Base-by-base conservation (phyloP, 2,113 vertebrate species). In the Strix aluco region DNA sequence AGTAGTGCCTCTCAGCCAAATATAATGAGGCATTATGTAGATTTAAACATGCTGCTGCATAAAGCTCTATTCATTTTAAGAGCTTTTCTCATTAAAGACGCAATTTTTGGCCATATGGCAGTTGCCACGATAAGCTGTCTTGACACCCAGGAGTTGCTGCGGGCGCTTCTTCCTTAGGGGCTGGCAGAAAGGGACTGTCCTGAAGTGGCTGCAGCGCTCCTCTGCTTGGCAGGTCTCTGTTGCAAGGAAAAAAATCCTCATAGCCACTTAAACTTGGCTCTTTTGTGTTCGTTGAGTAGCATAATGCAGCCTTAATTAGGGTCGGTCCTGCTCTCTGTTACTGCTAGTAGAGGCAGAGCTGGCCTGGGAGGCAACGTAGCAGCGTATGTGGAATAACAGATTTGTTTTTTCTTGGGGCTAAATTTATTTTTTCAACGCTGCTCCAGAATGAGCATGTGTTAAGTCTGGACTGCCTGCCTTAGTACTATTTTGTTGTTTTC, bases 21-120 rank as follows among this genome's bases (percentile, higher is more conserved):
- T n/a, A 70, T 44, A 86, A 81, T 30, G 57, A 92, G 83, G 65
- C 80, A 90, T 94, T 86, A 47, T 61, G 83, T 78, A 81, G 90
- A 91, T 81, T 92, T 91, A 94, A 96, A 86, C 57, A 13, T 72
- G 75, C 85, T 92, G 90, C 73, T 91, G 36, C 54, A 67, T 87
- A 65, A 72, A 72, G 36, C 52, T 83, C 54, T 44, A 1, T 69
- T 95, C 19, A 44, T 74, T 88, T 83, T 23, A 32, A 81, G 59
- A 80, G 38, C 26, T 80, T 88, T 83, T 58, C 74, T 82, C 15
- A 5, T 74, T 34, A 44, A 88, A 91, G 47, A 57, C 0, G 3
- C 34, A 44, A 66, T 0, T 36, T 75, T 95, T 30, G 51, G 82
- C 83, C 51, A 32, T 11, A 10, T 51, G 59, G 66, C 71, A 30